Percentiles rank a stretch among this genome's conserved stretches.
phyloP scores from a whole-genome alignment of 2,888 invertebrate genomes.

The Hypomecis atomaria region DNA sequence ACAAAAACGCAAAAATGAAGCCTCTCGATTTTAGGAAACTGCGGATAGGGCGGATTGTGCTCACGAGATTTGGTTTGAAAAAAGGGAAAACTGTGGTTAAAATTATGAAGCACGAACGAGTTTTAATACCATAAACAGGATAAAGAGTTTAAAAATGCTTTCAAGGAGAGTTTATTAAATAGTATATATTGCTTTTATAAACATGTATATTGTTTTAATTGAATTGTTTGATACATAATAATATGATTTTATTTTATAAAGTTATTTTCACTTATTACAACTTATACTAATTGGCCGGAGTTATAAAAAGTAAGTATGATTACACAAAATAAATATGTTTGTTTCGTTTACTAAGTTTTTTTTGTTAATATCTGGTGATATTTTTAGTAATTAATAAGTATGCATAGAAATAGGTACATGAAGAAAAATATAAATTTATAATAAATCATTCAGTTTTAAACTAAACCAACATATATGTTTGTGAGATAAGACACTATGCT shows the following conservation, averaged over 20 bases:
- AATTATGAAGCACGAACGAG: slow-evolving; percentile 20
- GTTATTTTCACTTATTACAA: not conserved
- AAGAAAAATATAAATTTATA: no score
- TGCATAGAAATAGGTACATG: no score
- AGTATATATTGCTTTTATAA: not conserved
- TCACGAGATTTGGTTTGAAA: slow-evolving; percentile 16
- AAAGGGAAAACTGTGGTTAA: slow-evolving; percentile 16
- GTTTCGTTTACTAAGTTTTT: no score
- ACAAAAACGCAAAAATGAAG: slow-evolving; percentile 46
- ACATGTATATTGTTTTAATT: not conserved
- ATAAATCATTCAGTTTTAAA: no score
- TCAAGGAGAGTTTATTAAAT: not conserved
- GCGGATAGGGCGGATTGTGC: slow-evolving; percentile 31
- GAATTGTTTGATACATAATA: not conserved
- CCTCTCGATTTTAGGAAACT: slow-evolving; percentile 39
- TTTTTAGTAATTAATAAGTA: no score
- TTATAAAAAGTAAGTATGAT: no score
- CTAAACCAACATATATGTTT: no score
- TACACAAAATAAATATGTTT: no score
- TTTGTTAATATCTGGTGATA: no score
- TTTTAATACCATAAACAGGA: slow-evolving; percentile 15
- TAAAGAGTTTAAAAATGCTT: slow-evolving; percentile 3
- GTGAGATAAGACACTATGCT: no score
- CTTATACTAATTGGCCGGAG: no score
- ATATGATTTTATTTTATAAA: no score